Evolutionary conservation across 2,888 invertebrate genomes (phyloP).

Genomic region (Acleris sparsana): DNA sequence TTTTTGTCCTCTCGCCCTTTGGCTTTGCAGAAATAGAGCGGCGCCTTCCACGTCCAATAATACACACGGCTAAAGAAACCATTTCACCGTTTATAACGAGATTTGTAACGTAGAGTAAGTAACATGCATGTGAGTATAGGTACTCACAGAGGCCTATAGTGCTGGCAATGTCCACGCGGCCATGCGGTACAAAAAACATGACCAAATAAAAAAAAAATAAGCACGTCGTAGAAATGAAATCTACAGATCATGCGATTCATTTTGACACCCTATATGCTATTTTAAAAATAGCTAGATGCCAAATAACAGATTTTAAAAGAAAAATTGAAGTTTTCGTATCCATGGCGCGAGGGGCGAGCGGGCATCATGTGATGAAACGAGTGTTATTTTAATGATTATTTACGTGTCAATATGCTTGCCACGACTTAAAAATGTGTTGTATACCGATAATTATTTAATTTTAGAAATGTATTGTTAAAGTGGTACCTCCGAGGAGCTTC

Average conservation of each 20-base stretch:
- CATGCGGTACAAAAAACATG: conserved; percentile 10
- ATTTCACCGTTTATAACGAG: not conserved
- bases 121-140: no score
- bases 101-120: no score
- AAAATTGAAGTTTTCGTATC: conserved; percentile 4
- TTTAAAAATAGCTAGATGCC: not conserved
- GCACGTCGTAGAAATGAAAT: conserved; percentile 10
- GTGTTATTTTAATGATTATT: no score
- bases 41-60: conserved; percentile 21
- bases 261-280: conserved; percentile 32
- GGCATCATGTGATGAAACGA: no score
- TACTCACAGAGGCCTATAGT: not conserved
- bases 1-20: conserved; percentile 50
- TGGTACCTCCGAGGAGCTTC: no score
- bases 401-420: no score
- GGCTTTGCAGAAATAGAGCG: conserved; percentile 36
- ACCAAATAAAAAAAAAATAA: not conserved
- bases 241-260: conserved; percentile 19
- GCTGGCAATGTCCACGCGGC: conserved; percentile 8
- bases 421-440: no score
- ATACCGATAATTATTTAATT: no score
- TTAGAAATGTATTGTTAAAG: no score
- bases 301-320: conserved; percentile 20
- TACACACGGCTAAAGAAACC: conserved; percentile 9
- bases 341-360: no score